phyloP scores from a whole-genome alignment of 1,140 invertebrate genomes.

The Brachionus rotundiformis region DNA sequence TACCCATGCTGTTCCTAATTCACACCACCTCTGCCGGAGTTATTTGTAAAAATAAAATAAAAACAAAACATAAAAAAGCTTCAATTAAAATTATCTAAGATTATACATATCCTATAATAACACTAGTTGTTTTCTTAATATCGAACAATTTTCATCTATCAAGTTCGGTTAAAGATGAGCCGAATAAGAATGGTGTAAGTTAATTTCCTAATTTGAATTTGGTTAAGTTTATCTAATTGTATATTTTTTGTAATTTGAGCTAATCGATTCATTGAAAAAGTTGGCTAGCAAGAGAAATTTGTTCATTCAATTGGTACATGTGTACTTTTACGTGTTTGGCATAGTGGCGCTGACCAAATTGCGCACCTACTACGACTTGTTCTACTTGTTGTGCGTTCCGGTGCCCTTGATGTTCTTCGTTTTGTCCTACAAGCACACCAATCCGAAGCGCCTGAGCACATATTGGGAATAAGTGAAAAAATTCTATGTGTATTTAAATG shows the following conservation, averaged over 20 bases:
- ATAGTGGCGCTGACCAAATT: background rate
- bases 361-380: background rate
- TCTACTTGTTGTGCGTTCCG: conserved; percentile 33
- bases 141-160: conserved; percentile 51
- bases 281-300: conserved; percentile 29
- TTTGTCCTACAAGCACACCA: conserved; percentile 22
- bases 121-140: conserved; percentile 37
- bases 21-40: conserved; percentile 7
- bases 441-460: conserved; percentile 1
- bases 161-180: conserved; percentile 19
- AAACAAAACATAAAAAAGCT: too few relatives aligned
- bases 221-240: background rate
- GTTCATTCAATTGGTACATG: conserved; percentile 18
- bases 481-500: background rate
- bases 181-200: background rate
- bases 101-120: conserved; percentile 38
- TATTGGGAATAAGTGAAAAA: background rate
- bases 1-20: conserved; percentile 24
- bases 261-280: background rate
- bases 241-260: background rate
- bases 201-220: background rate
- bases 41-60: conserved; percentile 29
- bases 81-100: conserved; percentile 14
- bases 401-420: conserved; percentile 11
- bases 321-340: conserved; percentile 30